Conservation (phyloP, 2,888 invertebrate species). For the Xylota segnis region DNA sequence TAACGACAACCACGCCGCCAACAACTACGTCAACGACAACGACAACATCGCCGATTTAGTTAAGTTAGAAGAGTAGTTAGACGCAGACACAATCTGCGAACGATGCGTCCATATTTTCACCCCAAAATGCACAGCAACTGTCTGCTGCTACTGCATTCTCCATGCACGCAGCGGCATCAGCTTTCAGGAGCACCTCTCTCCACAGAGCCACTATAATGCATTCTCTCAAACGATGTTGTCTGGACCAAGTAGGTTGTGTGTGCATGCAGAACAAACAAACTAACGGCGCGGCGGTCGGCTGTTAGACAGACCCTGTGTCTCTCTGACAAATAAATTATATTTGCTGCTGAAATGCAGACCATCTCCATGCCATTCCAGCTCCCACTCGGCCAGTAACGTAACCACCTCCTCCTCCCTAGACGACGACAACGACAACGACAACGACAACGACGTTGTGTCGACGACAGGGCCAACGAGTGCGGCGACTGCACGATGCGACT, state of each 20-base stretch:
- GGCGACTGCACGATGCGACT: constrained; percentile 52
- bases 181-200: constrained; percentile 50
- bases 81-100: constrained; percentile 47
- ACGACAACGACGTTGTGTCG: constrained; percentile 41
- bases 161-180: constrained; percentile 25
- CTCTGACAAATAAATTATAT: constrained; percentile 72
- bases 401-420: constrained; percentile 31
- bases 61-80: constrained; percentile 53
- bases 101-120: constrained; percentile 61
- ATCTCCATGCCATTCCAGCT: constrained; percentile 21
- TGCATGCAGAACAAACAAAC: constrained; percentile 37
- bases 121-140: constrained; percentile 53
- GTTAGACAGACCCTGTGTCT: constrained; percentile 41
- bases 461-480: constrained; percentile 46
- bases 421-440: constrained; percentile 6
- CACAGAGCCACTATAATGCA: constrained; percentile 30
- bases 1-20: constrained; percentile 55
- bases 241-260: constrained; percentile 27
- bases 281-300: constrained; percentile 21
- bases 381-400: constrained; percentile 15
- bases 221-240: constrained; percentile 45
- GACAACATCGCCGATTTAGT: constrained; percentile 38
- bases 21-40: constrained; percentile 1
- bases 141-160: constrained; percentile 18
- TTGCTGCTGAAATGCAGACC: constrained; percentile 53